Evolutionary conservation across 2,888 invertebrate genomes (phyloP).

Genomic region (Eustalomyia histrio): DNA sequence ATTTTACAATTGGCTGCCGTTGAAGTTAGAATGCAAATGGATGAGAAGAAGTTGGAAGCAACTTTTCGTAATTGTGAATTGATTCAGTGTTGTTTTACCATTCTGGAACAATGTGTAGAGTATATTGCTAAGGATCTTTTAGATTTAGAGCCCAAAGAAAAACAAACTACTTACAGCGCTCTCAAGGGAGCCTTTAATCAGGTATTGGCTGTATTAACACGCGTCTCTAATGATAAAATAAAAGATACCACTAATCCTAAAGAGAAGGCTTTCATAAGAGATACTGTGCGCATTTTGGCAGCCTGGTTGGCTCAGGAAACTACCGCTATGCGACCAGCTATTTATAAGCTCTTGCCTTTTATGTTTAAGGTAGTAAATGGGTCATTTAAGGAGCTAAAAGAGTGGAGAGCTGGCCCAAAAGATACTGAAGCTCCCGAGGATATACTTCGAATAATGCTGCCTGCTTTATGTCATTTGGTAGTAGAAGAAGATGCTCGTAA

Average conservation of each 20-base stretch:
- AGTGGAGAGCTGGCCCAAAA: constrained; percentile 85
- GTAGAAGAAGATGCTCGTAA: constrained; percentile 93
- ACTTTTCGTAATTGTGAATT: constrained; percentile 88
- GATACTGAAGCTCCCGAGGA: constrained; percentile 82
- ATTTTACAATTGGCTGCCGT: constrained; percentile 93
- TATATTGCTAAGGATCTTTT: constrained; percentile 90
- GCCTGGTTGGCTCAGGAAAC: constrained; percentile 96
- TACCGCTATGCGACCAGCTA: constrained; percentile 90
- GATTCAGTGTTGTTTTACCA: constrained; percentile 90
- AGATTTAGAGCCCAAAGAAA: constrained; percentile 93
- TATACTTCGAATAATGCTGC: constrained; percentile 89
- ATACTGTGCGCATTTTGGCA: constrained; percentile 89
- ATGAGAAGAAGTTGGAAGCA: constrained; percentile 90
- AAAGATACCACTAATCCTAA: constrained; percentile 84
- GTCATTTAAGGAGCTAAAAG: constrained; percentile 87
- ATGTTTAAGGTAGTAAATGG: constrained; percentile 90
- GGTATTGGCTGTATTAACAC: constrained; percentile 86
- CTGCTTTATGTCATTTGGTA: constrained; percentile 93
- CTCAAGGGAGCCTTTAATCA: constrained; percentile 93
- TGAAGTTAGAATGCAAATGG: constrained; percentile 96
- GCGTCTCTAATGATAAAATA: constrained; percentile 87
- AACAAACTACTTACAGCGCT: constrained; percentile 93
- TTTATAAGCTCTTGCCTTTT: constrained; percentile 90
- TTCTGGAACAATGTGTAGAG: constrained; percentile 88
- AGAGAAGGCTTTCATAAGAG: constrained; percentile 90